Evolutionary conservation across 2,797 vertebrate species (phyloP).

Genomic region (Yasuhikotakia modesta): DNA sequence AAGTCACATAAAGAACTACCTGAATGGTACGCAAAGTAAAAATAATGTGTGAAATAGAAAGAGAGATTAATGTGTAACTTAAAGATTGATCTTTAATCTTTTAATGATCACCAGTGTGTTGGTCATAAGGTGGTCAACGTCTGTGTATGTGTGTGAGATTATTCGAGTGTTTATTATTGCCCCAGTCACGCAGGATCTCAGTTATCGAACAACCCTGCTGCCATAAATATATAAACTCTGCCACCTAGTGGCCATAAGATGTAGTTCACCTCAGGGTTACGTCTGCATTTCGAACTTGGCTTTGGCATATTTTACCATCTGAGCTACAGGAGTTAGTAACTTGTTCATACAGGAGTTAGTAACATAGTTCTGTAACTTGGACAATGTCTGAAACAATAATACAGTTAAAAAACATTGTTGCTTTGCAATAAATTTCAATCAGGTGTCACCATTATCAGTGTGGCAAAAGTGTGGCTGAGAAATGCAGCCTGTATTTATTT

Average conservation of each 20-base stretch:
- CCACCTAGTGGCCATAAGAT: conserved; percentile 6
- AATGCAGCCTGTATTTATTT: background rate
- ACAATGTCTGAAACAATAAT: too few species aligned
- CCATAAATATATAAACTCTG: background rate
- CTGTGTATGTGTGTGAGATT: background rate
- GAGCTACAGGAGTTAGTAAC: too few species aligned
- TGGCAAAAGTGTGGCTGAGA: background rate
- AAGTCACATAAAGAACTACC: conserved; percentile 22
- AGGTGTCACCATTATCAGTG: background rate
- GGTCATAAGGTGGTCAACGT: background rate
- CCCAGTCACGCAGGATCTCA: background rate
- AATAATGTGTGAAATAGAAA: background rate
- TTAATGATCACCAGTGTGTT: too few species aligned
- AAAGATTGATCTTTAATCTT: too few species aligned
- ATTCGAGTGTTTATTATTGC: background rate
- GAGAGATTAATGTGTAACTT: background rate
- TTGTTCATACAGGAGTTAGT: too few species aligned
- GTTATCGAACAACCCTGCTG: background rate
- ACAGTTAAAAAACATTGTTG: background rate
- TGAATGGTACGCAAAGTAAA: conserved; percentile 19
- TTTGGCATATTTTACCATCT: too few species aligned
- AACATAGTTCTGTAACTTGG: too few species aligned
- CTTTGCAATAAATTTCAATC: background rate
- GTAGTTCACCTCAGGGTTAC: too few species aligned
- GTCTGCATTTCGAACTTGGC: too few species aligned